Conservation (phyloP, 2,888 invertebrate species). For the Iphiclides podalirius region DNA sequence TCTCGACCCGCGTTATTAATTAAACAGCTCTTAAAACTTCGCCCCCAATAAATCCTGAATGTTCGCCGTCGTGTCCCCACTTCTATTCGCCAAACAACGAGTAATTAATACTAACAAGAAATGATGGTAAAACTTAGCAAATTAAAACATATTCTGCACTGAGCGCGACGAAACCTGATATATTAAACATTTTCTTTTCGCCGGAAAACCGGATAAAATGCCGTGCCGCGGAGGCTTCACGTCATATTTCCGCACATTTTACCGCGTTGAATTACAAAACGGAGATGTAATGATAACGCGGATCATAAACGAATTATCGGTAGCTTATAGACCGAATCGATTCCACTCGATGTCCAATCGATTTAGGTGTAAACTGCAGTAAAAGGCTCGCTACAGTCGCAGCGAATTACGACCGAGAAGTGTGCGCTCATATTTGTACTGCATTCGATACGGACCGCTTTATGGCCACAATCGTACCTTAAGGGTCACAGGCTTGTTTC, state of each 20-base stretch:
- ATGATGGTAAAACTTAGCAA: no score
- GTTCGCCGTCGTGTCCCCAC: no score
- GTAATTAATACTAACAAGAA: no score
- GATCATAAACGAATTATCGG: constrained; percentile 67
- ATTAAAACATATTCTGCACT: no score
- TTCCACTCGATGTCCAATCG: constrained; percentile 73
- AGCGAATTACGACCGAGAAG: constrained; percentile 48
- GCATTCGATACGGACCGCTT: constrained; percentile 60
- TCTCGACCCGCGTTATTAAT: constrained; percentile 29
- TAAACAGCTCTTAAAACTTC: constrained; percentile 5
- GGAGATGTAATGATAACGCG: constrained; percentile 45
- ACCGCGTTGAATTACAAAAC: constrained; percentile 41
- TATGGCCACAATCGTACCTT: constrained; percentile 51
- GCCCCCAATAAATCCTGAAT: not conserved
- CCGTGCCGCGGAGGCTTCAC: no score
- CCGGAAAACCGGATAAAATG: no score
- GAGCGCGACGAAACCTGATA: no score
- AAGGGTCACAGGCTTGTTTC: constrained; percentile 6
- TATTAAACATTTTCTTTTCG: no score
- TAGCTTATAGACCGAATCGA: constrained; percentile 60
- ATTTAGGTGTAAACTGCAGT: constrained; percentile 74
- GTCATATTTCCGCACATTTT: constrained; percentile 30
- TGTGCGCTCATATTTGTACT: constrained; percentile 69
- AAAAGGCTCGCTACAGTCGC: constrained; percentile 39
- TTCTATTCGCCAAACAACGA: no score